A percentile compares a stretch with the other conserved stretches of the same genome.
Conservation (phyloP, 2,113 vertebrate genomes). For the Anoura caudifer region DNA sequence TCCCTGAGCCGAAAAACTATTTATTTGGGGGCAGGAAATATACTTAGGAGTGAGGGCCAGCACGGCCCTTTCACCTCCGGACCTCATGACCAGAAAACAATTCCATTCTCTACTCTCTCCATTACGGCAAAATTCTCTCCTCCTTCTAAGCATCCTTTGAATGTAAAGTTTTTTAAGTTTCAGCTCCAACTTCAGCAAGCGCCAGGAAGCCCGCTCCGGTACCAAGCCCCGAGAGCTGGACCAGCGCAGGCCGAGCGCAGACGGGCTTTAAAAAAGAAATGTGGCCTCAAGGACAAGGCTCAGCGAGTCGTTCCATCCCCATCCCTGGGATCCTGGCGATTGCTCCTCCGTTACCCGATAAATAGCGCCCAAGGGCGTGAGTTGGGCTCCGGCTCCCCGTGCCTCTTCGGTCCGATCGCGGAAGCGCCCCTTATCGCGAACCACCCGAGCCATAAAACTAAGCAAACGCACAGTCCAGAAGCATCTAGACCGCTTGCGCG, state of each 20-base stretch:
- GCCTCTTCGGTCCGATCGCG: background rate
- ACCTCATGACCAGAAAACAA: background rate
- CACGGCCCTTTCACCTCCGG: background rate
- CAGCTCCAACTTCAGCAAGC: background rate
- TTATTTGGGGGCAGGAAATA: background rate
- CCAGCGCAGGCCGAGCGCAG: background rate
- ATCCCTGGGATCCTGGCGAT: background rate
- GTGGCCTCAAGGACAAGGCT: background rate
- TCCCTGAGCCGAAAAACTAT: background rate
- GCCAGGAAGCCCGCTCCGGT: background rate
- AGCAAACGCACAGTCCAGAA: background rate
- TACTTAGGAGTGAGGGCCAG: background rate
- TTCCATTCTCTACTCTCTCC: background rate
- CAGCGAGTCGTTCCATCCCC: background rate
- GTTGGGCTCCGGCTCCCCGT: background rate
- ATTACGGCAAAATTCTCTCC: background rate
- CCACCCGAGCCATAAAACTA: background rate
- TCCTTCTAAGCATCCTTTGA: background rate
- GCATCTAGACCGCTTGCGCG: background rate
- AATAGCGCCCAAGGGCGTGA: background rate
- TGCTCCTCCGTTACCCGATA: background rate
- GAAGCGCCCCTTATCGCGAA: background rate
- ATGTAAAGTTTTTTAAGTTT: constrained; percentile 23
- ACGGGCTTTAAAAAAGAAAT: background rate
- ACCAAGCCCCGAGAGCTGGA: background rate